Percentiles rank a stretch among this genome's conserved stretches.
Evolutionary conservation across 2,888 invertebrate species (phyloP).

Genomic region (Barypeithes pellucidus): DNA sequence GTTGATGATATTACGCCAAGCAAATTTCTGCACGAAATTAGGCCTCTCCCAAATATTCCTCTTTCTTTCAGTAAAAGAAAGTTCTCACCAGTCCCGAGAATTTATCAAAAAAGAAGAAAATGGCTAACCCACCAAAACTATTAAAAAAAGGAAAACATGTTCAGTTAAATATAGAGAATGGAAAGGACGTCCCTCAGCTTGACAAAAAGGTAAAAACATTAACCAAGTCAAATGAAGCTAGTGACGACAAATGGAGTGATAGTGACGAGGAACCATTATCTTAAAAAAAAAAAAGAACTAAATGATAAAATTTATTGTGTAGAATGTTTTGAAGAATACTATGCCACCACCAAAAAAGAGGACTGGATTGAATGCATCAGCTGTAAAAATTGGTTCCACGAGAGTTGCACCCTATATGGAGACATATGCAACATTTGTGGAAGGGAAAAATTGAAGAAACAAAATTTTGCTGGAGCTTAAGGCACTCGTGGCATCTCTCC

Average conservation of each 20-base stretch:
- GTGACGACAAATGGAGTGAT: slow-evolving; percentile 29
- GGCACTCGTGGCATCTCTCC: slow-evolving; percentile 4
- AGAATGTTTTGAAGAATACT: too few relatives aligned
- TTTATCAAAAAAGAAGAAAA: slow-evolving; percentile 8
- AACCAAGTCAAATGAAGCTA: background rate
- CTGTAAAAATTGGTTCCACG: slow-evolving; percentile 24
- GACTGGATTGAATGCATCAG: slow-evolving; percentile 37
- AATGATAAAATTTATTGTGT: too few relatives aligned
- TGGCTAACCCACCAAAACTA: background rate
- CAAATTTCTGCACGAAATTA: slow-evolving; percentile 33
- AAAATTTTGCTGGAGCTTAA: background rate
- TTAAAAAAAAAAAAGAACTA: background rate
- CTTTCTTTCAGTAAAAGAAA: slow-evolving; percentile 22
- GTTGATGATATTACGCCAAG: slow-evolving; percentile 12
- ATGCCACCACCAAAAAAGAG: slow-evolving; percentile 35
- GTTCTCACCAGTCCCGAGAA: slow-evolving; percentile 5
- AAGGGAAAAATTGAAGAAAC: slow-evolving; percentile 1
- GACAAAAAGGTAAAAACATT: background rate
- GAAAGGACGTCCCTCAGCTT: too few relatives aligned
- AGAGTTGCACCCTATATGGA: background rate
- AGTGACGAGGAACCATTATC: slow-evolving; percentile 35
- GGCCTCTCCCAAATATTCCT: slow-evolving; percentile 31
- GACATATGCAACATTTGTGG: background rate
- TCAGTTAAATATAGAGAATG: too few relatives aligned
- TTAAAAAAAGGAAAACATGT: too few relatives aligned